Conservation (phyloP, 2,113 vertebrate species). For the Grammatotria lemairii region DNA sequence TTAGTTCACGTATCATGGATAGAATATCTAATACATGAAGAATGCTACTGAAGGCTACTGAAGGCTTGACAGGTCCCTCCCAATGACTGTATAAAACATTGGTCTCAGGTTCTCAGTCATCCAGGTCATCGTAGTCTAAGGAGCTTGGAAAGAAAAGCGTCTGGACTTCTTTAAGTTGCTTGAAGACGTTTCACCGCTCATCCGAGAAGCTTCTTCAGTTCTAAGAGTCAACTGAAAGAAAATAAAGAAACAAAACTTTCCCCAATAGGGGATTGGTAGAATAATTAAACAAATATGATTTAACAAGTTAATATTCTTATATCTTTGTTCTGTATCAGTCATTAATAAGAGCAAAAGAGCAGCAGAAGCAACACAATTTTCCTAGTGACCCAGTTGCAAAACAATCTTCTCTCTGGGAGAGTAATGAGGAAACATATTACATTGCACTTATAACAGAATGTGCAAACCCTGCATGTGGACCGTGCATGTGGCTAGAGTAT, state of each 20-base stretch:
- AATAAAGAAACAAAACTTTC: neutral
- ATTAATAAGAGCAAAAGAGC: neutral
- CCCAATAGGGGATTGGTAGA: neutral
- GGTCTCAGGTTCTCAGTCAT: neutral
- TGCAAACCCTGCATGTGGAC: neutral
- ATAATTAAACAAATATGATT: neutral
- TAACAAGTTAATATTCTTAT: neutral
- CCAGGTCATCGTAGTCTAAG: neutral
- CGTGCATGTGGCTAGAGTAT: neutral
- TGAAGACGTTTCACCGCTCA: neutral
- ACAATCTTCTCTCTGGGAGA: neutral
- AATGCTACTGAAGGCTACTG: too few relatives aligned
- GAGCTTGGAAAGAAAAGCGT: neutral
- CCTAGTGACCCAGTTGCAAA: neutral
- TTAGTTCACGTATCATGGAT: too few relatives aligned
- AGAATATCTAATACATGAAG: too few relatives aligned
- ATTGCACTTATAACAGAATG: neutral
- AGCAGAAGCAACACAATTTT: neutral
- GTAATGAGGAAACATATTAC: constrained; percentile 14
- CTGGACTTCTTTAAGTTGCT: neutral
- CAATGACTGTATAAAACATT: too few relatives aligned
- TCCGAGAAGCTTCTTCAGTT: neutral
- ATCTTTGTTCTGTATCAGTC: neutral
- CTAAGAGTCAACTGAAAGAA: neutral
- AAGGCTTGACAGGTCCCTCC: too few relatives aligned